These are phyloP conservation scores for Carposina sasakii DNA, from an alignment of 1,140 invertebrate genomes.

Conservation along the genomic window DNA sequence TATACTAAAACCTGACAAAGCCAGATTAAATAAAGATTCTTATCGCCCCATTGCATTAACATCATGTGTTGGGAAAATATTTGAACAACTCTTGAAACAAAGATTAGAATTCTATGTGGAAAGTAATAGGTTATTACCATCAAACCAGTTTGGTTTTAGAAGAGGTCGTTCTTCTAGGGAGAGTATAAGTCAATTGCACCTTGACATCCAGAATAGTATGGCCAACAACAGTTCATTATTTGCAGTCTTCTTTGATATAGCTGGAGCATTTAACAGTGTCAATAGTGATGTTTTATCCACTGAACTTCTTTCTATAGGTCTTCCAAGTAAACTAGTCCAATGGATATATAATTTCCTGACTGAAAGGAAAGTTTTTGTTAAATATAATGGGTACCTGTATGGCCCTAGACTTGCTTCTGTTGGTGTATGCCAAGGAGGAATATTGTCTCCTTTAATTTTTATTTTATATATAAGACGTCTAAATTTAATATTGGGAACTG, in stretches of 20 bases:
- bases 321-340: neutral
- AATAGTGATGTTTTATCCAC: neutral
- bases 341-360: slow-evolving; percentile 1
- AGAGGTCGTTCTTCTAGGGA: slow-evolving; percentile 13
- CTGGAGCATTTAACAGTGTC: slow-evolving; percentile 8
- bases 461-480: slow-evolving; percentile 20
- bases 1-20: slow-evolving; percentile 12
- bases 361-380: slow-evolving; percentile 5
- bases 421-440: slow-evolving; percentile 22
- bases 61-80: slow-evolving; percentile 23
- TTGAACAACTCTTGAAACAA: slow-evolving; percentile 25
- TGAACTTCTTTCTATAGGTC: neutral
- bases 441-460: slow-evolving; percentile 22
- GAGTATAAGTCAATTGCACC: slow-evolving; percentile 3
- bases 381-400: slow-evolving; percentile 6
- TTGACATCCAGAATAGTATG: slow-evolving; percentile 2
- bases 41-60: slow-evolving; percentile 17
- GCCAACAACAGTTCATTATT: slow-evolving; percentile 1
- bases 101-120: slow-evolving; percentile 19
- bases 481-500: slow-evolving; percentile 15
- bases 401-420: slow-evolving; percentile 11
- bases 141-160: slow-evolving; percentile 24
- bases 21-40: slow-evolving; percentile 3
- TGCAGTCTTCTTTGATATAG: slow-evolving; percentile 10
- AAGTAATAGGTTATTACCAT: slow-evolving; percentile 14